These are phyloP conservation scores for Lepeophtheirus nordmannii DNA, from an alignment of 2,888 invertebrate species.

Conservation along the genomic window DNA sequence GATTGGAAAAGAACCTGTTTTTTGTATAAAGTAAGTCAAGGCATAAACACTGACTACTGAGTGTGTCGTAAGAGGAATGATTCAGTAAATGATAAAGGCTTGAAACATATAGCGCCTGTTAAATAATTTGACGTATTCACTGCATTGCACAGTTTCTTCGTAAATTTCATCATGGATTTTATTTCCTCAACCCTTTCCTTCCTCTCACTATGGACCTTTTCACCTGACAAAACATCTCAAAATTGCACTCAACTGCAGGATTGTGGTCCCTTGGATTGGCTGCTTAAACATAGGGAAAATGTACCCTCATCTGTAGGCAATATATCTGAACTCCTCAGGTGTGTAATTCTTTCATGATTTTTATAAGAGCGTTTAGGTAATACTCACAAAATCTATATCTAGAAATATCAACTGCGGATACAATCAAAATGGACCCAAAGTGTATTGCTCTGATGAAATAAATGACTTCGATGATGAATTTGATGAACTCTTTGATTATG, in stretches of 20 bases:
- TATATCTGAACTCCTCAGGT: not conserved
- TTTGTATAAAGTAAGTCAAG: too few species aligned
- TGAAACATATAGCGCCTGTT: too few species aligned
- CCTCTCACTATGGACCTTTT: not conserved
- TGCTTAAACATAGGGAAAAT: not conserved
- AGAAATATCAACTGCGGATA: not conserved
- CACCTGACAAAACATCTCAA: not conserved
- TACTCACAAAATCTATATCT: not conserved
- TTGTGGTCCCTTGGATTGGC: not conserved
- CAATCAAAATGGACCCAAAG: not conserved
- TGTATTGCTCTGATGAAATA: not conserved
- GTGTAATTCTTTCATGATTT: not conserved
- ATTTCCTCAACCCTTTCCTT: not conserved
- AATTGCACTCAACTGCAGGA: not conserved
- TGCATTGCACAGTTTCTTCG: too few species aligned
- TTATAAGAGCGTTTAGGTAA: not conserved
- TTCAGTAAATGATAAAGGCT: too few species aligned
- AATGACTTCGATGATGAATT: not conserved
- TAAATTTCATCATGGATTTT: not conserved
- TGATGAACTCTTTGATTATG: not conserved
- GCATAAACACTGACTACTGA: too few species aligned
- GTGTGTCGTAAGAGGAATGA: too few species aligned
- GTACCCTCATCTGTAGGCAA: not conserved
- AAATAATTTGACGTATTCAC: too few species aligned
- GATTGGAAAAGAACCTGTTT: too few species aligned